Conservation (phyloP, 2,888 invertebrate genomes). For the Chironomus tentans region DNA sequence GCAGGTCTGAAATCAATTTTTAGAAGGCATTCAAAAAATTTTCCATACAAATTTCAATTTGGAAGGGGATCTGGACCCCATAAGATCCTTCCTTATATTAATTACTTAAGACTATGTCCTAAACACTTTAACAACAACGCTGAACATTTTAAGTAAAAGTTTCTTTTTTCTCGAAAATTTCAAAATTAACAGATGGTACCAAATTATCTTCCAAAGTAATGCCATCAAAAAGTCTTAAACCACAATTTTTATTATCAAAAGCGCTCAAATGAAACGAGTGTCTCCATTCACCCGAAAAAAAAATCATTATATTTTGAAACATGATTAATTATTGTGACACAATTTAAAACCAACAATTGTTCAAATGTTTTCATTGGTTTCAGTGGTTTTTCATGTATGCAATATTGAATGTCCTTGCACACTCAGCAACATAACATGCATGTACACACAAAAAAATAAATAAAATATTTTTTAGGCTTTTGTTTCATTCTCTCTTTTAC, state of each 20-base stretch:
- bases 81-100: too few relatives aligned
- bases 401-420: conserved; percentile 14
- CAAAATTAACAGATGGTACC: too few relatives aligned
- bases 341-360: conserved; percentile 11
- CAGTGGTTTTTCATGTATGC: conserved; percentile 1
- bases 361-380: conserved; percentile 19
- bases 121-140: too few relatives aligned
- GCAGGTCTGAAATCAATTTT: too few relatives aligned
- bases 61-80: too few relatives aligned
- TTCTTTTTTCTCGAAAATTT: too few relatives aligned
- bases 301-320: not conserved
- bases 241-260: not conserved
- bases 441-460: not conserved
- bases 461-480: not conserved
- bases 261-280: not conserved
- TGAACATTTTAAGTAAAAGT: too few relatives aligned
- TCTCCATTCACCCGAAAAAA: not conserved
- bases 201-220: not conserved
- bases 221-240: not conserved
- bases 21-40: too few relatives aligned
- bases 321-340: conserved; percentile 26
- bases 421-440: not conserved
- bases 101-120: too few relatives aligned
- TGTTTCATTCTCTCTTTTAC: not conserved
- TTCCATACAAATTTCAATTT: too few relatives aligned